phyloP scores from a whole-genome alignment of 2,113 vertebrate genomes.

The Anoplopoma fimbria region DNA sequence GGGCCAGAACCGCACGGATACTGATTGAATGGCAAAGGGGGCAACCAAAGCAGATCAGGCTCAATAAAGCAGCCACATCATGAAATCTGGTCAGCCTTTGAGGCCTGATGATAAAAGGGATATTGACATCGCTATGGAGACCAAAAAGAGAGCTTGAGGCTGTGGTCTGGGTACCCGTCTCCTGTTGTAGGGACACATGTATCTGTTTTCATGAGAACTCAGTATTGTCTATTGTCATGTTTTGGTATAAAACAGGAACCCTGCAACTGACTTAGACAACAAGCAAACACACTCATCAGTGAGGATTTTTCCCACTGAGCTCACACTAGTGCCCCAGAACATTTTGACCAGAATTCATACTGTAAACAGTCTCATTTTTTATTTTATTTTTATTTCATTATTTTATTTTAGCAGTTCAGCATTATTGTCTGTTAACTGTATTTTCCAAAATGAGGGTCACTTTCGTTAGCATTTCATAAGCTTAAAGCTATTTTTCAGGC shows the following conservation, averaged over 20 bases:
- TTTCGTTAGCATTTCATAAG: no score
- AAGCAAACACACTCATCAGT: neutral
- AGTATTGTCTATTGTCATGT: slow-evolving; percentile 18
- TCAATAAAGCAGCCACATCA: slow-evolving; percentile 76
- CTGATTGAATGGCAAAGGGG: slow-evolving; percentile 70
- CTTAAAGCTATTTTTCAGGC: neutral
- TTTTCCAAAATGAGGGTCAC: neutral
- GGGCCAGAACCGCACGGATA: slow-evolving; percentile 67
- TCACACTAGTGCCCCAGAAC: neutral
- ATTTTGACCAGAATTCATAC: neutral
- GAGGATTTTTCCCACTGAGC: no score
- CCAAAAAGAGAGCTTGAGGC: slow-evolving; percentile 64
- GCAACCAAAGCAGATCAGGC: slow-evolving; percentile 73
- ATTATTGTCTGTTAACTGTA: neutral
- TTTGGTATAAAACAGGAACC: slow-evolving; percentile 30
- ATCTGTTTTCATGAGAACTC: slow-evolving; percentile 39
- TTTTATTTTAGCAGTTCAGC: neutral
- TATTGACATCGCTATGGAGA: slow-evolving; percentile 76
- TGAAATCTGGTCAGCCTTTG: slow-evolving; percentile 76
- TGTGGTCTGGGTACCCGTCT: slow-evolving; percentile 42
- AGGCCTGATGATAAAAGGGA: slow-evolving; percentile 71
- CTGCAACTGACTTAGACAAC: neutral
- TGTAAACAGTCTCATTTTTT: neutral
- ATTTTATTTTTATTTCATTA: neutral
- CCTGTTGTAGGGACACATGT: slow-evolving; percentile 4